Conservation (phyloP, 2,797 vertebrate genomes). For the Chrysocyon brachyurus region DNA sequence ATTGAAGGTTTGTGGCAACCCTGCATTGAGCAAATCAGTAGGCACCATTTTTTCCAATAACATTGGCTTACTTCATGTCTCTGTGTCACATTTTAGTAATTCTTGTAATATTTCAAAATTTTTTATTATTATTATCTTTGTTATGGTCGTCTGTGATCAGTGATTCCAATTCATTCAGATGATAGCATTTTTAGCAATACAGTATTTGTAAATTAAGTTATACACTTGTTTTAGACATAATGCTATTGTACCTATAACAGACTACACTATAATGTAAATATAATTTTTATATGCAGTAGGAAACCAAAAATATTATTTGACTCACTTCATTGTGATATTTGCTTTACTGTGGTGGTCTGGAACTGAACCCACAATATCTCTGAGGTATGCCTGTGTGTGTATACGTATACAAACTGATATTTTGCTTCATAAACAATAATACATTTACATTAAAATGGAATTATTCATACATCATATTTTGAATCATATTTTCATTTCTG, state of each 20-base stretch:
- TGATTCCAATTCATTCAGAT: background rate
- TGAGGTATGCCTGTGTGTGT: background rate
- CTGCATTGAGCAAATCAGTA: background rate
- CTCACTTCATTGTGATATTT: background rate
- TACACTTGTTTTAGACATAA: background rate
- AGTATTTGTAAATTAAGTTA: background rate
- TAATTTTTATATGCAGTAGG: background rate
- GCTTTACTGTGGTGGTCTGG: background rate
- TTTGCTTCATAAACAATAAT: background rate
- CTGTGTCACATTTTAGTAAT: background rate
- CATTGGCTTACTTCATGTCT: background rate
- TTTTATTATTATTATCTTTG: background rate
- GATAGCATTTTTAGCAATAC: background rate
- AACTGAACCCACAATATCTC: background rate
- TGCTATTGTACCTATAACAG: background rate
- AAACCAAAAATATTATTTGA: background rate
- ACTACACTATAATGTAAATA: background rate
- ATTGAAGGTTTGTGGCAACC: background rate
- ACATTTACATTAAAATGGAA: background rate
- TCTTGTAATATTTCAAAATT: background rate
- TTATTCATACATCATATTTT: background rate
- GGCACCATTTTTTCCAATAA: background rate
- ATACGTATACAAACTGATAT: background rate
- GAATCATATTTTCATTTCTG: constrained; percentile 18
- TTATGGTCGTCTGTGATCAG: background rate